Evolutionary conservation across 2,113 vertebrate genomes (phyloP), one percentile per base, ranked within the genome.

Genomic region (Nipponia nippon): DNA sequence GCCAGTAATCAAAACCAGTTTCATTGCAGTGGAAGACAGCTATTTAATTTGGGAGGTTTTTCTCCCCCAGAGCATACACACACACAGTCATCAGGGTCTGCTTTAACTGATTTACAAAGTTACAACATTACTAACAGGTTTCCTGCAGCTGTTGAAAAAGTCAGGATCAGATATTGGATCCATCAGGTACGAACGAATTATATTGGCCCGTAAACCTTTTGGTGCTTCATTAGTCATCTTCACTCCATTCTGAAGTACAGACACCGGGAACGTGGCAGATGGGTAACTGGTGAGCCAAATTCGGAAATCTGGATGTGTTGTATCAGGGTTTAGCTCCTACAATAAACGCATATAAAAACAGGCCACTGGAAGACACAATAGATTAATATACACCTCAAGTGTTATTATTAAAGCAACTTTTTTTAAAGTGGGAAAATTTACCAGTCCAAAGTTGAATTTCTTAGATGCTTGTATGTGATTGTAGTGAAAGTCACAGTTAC

Each of bases 161-260:
- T 98, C 98, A 0, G 98, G 97, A 96, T 99, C 98, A 25, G 99
- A 99, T 96, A 99, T 98, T 8, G 99, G 98, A 95, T 99, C 99
- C 99, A 99, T 99, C 85, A 98, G 92, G 97, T 99, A 99, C 0
- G 98, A 99, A 72, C 98, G 98, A 22, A 98, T 98, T 42, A 99
- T 98, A 92, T 99, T 99, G 73, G 99, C 96, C 34, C 98, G 98
- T 71, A 99, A 98, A 36, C 99, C 99, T 97, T 99, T 99, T 1
- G 99, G 99, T 6, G 99, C 99, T 90, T 99, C 99, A 4, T 99
- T 99, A 87, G 99, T 99, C 98, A 99, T 99, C 95, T 99, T 99
- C 82, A 99, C 99, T 13, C 99, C 99, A 4, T 99, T 99, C 97
- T 99, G 99, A 69, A 99, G 98, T 32, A 99, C 98, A 2, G 99